A percentile compares a stretch with the other conserved stretches of the same genome.
Evolutionary conservation across 2,888 invertebrate genomes (phyloP).

Genomic region (Amblyjoppa proteus): DNA sequence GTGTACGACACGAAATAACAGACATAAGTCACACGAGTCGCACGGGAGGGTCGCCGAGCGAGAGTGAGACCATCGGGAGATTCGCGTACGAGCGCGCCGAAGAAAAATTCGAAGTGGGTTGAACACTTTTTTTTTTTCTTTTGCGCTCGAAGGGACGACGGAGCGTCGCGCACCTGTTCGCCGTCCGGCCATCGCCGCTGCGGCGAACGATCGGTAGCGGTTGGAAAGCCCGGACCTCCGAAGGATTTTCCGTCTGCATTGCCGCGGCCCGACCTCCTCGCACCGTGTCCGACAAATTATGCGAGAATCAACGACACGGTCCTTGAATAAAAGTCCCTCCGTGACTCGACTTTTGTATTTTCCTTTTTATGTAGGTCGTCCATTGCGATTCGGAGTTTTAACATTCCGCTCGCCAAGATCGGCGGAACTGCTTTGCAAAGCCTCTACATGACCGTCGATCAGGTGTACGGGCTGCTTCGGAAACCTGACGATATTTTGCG

Average conservation of each 20-base stretch:
- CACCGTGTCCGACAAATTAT: too few relatives aligned
- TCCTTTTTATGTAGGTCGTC: too few relatives aligned
- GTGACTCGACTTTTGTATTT: too few relatives aligned
- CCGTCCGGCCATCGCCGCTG: not conserved
- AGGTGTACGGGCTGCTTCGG: not conserved
- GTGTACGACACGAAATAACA: conserved; percentile 63
- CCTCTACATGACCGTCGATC: not conserved
- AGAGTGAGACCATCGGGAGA: conserved; percentile 8
- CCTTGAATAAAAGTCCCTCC: too few relatives aligned
- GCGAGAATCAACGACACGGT: too few relatives aligned
- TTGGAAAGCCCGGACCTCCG: too few relatives aligned
- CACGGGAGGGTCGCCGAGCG: conserved; percentile 1
- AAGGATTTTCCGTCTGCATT: too few relatives aligned
- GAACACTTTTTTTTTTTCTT: conserved; percentile 20
- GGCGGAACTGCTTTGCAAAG: not conserved
- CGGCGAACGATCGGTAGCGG: not conserved
- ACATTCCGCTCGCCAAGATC: too few relatives aligned
- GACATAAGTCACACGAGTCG: conserved; percentile 33
- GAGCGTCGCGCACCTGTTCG: conserved; percentile 3
- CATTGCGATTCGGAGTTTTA: too few relatives aligned
- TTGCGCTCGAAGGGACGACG: conserved; percentile 10
- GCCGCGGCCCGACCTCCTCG: too few relatives aligned
- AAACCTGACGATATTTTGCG: not conserved
- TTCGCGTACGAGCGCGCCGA: conserved; percentile 16
- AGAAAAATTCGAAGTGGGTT: conserved; percentile 30